Evolutionary conservation across 1,140 invertebrate species (phyloP), one percentile per base, ranked within the genome.

Genomic region (Bicyclus anynana): DNA sequence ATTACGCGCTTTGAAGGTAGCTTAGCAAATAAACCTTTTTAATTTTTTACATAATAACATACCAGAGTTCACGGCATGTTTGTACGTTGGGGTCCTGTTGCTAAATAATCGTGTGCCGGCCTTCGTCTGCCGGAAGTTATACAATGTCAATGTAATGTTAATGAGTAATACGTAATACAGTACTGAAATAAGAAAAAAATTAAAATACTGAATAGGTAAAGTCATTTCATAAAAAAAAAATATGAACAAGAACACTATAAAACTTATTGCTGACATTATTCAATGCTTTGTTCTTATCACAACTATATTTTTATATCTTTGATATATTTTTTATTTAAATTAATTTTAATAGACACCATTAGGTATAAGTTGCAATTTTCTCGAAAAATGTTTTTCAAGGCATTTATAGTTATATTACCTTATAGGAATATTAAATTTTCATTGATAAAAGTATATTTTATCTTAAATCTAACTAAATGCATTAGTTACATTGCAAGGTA

Each of bases 111-210:
- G 77, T 64, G 56, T 59, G 58, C 58, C 69, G 73, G 57, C 70
- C 67, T 69, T 74, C 80, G 84, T 79, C 77, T 84, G 81, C 77
- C 84, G 84, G 84, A 87, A 82, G 75, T 84, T 84, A 80, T 87
- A 77, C 81, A 84, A 84, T 80, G 81, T 84, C 84, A 84, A 87
- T 84, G 77, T 81, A 75, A 67, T 75, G 65, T 76, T 81, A 75
- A 67, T 75, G 65, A 74, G 77, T 74, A 73, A 79, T 78, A 69
- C 5, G 13, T 14, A 38, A 14, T 4, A 5, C 12, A 38, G n/a
- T 10, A 33, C 10, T 33, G 29, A 33, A 33, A 33, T 12, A 33
- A 33, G 1, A 10, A 12, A 33, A 7, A 12, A 10, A 33, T 10
- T 12, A 33, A 12, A 4, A 12, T 29, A 9, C 10, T 29, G 2